Percentiles rank a stretch among this genome's conserved stretches.
phyloP scores from a whole-genome alignment of 23 tunicate genomes.

The Botrylloides violaceus region DNA sequence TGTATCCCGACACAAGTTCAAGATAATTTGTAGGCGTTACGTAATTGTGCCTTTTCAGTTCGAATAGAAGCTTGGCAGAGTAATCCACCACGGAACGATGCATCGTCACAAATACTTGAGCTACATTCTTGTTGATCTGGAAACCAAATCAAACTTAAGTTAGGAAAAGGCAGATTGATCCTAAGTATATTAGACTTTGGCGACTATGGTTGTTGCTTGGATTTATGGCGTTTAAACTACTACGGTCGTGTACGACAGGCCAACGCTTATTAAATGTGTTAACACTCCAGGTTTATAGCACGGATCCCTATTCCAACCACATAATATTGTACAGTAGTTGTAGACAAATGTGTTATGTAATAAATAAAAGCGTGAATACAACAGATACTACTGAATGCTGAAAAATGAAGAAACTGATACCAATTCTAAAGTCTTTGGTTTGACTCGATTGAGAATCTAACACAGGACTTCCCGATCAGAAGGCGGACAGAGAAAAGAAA shows the following conservation, averaged over 20 bases:
- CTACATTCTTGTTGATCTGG: constrained; percentile 80
- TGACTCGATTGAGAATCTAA: not conserved
- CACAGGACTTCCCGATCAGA: not conserved
- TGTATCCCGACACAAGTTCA: constrained; percentile 92
- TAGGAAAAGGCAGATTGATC: not conserved
- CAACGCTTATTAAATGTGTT: too few species aligned
- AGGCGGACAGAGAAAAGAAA: not conserved
- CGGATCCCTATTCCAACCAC: too few species aligned
- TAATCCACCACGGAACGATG: constrained; percentile 85
- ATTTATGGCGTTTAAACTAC: too few species aligned
- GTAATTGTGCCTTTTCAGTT: constrained; percentile 93
- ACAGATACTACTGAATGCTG: not conserved
- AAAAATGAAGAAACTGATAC: not conserved
- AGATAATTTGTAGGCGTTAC: constrained; percentile 97
- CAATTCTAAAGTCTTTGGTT: not conserved
- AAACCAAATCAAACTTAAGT: not conserved
- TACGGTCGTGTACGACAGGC: too few species aligned
- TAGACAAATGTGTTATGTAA: not conserved
- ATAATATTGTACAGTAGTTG: too few species aligned
- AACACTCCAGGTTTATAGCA: too few species aligned
- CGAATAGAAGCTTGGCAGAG: constrained; percentile 79
- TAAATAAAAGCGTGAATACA: not conserved
- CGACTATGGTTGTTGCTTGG: not conserved
- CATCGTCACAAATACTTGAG: constrained; percentile 86
- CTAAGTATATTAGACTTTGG: not conserved